Evolutionary conservation across 2,888 invertebrate genomes (phyloP).

Genomic region (Gisinianus flammeolus): DNA sequence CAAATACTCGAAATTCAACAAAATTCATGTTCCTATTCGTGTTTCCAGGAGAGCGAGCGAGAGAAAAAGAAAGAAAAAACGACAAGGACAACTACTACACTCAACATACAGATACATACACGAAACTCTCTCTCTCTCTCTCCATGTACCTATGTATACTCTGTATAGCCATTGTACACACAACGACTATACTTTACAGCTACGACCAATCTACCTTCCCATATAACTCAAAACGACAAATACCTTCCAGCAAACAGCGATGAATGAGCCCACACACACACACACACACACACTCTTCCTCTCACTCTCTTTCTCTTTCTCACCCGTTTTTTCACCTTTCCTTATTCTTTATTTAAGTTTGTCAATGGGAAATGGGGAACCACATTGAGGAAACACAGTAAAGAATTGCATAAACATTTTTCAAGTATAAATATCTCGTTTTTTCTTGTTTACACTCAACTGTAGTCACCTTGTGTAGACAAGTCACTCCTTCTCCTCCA

Average conservation of each 20-base stretch:
- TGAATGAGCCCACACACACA: not conserved
- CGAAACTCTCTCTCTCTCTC: too few species aligned
- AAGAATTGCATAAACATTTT: not conserved
- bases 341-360: not conserved
- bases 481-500: too few species aligned
- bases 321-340: not conserved
- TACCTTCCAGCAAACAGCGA: not conserved
- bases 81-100: too few species aligned
- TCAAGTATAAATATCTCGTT: too few species aligned
- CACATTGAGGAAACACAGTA: not conserved
- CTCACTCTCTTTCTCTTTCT: not conserved
- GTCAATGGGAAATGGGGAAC: not conserved
- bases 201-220: not conserved
- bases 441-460: not conserved
- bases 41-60: not conserved
- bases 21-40: not conserved
- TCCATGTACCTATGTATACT: too few species aligned
- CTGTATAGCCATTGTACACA: too few species aligned
- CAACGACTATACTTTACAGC: not conserved
- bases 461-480: too few species aligned
- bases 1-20: not conserved
- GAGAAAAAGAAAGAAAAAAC: too few species aligned
- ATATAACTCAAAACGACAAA: not conserved
- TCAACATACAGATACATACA: too few species aligned
- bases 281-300: not conserved